phyloP scores from a whole-genome alignment of 1,140 invertebrate species.

The Tetragnatha versicolor region DNA sequence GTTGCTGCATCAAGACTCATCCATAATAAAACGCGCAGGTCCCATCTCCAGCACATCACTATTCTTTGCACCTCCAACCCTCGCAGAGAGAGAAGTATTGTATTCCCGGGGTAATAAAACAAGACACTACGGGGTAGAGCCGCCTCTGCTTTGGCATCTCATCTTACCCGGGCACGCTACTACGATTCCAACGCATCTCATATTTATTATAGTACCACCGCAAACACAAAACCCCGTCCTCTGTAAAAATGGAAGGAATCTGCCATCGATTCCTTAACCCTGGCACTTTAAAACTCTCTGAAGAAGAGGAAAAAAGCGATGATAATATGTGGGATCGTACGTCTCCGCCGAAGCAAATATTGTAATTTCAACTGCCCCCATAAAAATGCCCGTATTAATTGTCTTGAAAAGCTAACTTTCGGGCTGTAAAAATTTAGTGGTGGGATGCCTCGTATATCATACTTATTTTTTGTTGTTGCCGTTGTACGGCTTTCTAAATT shows the following conservation, averaged over 20 bases:
- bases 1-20: too few relatives aligned
- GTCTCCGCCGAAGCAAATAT: conserved; percentile 14
- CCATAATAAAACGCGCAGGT: too few relatives aligned
- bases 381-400: conserved; percentile 18
- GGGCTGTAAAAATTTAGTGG: background rate
- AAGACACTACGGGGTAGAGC: background rate
- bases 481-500: background rate
- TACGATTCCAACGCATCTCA: conserved; percentile 5
- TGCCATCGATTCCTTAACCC: background rate
- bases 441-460: background rate
- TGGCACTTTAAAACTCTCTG: background rate
- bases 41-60: background rate
- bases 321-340: background rate
- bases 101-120: background rate
- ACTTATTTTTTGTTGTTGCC: too few relatives aligned
- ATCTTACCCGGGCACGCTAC: background rate
- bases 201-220: too few relatives aligned
- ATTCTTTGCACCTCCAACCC: background rate
- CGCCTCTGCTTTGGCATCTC: conserved; percentile 3
- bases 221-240: background rate
- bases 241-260: background rate
- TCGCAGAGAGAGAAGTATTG: background rate
- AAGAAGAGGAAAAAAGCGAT: background rate
- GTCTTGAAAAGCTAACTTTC: conserved; percentile 3
- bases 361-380: background rate